Evolutionary conservation across 2,797 vertebrate genomes (phyloP).

Genomic region (Eulemur albifrons): DNA sequence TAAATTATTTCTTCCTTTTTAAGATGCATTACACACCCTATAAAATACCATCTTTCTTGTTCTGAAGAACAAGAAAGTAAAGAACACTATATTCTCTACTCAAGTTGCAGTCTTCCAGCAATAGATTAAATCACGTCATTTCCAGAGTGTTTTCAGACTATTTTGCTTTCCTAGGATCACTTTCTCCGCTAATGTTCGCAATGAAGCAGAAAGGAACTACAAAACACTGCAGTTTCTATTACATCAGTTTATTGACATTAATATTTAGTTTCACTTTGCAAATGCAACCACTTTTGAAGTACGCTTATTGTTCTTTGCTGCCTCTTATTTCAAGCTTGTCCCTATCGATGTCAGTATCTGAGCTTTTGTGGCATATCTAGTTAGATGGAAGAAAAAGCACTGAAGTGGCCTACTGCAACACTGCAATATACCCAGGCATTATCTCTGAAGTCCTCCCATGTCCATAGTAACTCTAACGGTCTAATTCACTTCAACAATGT

Average conservation of each 20-base stretch:
- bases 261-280: slow-evolving; percentile 50
- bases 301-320: slow-evolving; percentile 36
- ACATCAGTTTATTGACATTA: slow-evolving; percentile 40
- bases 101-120: background rate
- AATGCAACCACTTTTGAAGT: slow-evolving; percentile 43
- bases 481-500: background rate
- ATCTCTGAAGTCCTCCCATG: background rate
- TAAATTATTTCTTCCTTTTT: slow-evolving; percentile 40
- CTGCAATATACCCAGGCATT: slow-evolving; percentile 16
- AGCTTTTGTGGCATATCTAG: background rate
- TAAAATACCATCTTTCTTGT: background rate
- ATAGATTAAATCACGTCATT: background rate
- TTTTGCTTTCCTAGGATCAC: slow-evolving; percentile 24
- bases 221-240: slow-evolving; percentile 19
- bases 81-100: background rate
- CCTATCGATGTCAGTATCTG: background rate
- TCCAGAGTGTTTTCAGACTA: slow-evolving; percentile 27
- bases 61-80: background rate
- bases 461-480: background rate
- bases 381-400: slow-evolving; percentile 18
- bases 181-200: background rate
- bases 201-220: background rate
- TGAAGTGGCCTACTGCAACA: background rate
- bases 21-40: background rate
- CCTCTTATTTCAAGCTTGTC: slow-evolving; percentile 44